Evolutionary conservation across 2,113 vertebrate genomes (phyloP).

Genomic region (Sarotherodon lohbergeri): DNA sequence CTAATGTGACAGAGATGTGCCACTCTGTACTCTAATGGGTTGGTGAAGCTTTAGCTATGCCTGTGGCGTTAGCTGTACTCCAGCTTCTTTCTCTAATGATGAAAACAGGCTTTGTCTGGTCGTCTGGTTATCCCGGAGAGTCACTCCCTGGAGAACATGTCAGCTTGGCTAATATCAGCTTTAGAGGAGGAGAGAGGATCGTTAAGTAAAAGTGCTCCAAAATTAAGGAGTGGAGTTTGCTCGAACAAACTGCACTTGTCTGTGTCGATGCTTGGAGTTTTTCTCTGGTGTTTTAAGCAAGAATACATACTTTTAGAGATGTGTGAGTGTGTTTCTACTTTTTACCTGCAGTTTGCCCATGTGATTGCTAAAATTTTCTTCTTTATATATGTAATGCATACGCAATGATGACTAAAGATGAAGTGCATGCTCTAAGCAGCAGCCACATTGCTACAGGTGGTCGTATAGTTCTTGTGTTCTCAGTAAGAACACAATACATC

Average conservation of each 20-base stretch:
- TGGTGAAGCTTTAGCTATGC: slow-evolving; percentile 33
- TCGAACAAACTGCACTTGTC: neutral
- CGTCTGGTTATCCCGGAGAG: slow-evolving; percentile 3
- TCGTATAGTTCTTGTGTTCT: neutral
- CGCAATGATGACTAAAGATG: slow-evolving; percentile 31
- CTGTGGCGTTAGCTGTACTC: slow-evolving; percentile 29
- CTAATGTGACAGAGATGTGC: slow-evolving; percentile 61
- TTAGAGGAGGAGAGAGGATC: neutral
- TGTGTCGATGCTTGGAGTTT: neutral
- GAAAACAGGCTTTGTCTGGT: slow-evolving; percentile 50
- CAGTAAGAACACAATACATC: neutral
- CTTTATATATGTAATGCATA: slow-evolving; percentile 45
- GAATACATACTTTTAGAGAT: neutral
- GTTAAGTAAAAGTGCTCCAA: neutral
- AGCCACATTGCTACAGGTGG: neutral
- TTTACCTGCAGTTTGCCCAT: neutral
- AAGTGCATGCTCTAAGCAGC: slow-evolving; percentile 23
- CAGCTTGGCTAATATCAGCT: slow-evolving; percentile 20
- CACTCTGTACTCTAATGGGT: slow-evolving; percentile 48
- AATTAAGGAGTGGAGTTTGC: slow-evolving; percentile 10
- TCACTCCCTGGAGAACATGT: slow-evolving; percentile 4
- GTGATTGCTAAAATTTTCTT: neutral
- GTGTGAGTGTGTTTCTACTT: neutral
- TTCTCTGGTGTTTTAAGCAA: neutral
- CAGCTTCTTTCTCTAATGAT: slow-evolving; percentile 52